phyloP scores from a whole-genome alignment of 1,140 invertebrate species.

The Drosophila lacteicornis region DNA sequence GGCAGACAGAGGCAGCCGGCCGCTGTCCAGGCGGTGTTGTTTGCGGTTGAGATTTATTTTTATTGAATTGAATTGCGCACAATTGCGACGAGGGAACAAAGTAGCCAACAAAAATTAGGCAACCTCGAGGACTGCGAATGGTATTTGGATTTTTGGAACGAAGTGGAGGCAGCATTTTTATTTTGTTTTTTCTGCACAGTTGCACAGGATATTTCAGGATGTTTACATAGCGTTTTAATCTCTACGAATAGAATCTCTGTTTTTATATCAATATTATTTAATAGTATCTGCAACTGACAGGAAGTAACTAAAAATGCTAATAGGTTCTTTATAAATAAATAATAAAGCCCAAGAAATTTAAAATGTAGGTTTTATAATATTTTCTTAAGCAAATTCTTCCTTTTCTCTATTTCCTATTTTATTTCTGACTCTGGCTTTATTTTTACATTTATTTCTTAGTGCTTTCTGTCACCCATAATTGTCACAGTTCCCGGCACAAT shows the following conservation, averaged over 20 bases:
- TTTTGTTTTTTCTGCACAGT: neutral
- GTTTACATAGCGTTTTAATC: neutral
- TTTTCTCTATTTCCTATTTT: no score
- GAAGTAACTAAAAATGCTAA: no score
- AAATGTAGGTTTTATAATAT: no score
- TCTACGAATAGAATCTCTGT: neutral
- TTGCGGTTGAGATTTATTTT: conserved; percentile 80
- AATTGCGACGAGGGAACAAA: conserved; percentile 13
- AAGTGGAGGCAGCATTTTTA: no score
- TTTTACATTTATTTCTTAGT: neutral
- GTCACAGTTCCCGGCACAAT: neutral
- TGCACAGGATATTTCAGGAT: neutral
- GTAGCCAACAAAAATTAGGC: conserved; percentile 19
- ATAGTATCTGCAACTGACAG: no score
- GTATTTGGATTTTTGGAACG: no score
- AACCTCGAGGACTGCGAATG: conserved; percentile 31
- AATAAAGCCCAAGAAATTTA: no score
- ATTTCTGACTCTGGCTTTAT: no score
- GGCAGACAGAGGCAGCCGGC: conserved; percentile 30
- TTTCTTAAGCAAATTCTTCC: no score
- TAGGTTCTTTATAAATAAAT: no score
- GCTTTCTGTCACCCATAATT: neutral
- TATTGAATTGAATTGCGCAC: conserved; percentile 73
- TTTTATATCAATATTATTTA: no score
- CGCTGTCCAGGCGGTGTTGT: conserved; percentile 71